phyloP scores from a whole-genome alignment of 2,113 vertebrate species.

The Crotalus tigris region DNA sequence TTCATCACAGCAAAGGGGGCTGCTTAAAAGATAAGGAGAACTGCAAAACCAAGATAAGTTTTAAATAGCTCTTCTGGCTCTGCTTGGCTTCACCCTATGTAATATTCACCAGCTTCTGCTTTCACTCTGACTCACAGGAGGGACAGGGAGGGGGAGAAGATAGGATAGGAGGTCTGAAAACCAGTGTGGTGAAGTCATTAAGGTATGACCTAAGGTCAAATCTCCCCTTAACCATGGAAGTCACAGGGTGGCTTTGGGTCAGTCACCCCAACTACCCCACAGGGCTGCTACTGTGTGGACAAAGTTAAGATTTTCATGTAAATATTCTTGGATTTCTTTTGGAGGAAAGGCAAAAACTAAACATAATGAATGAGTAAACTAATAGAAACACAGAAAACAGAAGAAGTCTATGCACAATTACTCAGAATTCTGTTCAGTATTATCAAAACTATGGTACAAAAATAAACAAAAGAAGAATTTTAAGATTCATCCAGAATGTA shows the following conservation, averaged over 20 bases:
- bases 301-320: background rate
- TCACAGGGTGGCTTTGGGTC: background rate
- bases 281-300: background rate
- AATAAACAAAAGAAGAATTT: background rate
- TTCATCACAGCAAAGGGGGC: constrained; percentile 27
- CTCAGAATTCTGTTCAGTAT: background rate
- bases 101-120: constrained; percentile 70
- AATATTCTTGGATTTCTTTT: background rate
- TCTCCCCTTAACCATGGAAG: background rate
- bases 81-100: constrained; percentile 66
- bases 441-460: background rate
- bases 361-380: background rate
- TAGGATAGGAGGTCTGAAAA: background rate
- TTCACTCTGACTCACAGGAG: constrained; percentile 72
- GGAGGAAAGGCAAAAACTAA: background rate
- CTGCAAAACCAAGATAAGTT: constrained; percentile 65
- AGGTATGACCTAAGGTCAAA: background rate
- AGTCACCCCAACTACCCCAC: background rate
- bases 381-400: background rate
- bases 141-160: background rate
- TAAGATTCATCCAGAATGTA: background rate
- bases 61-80: constrained; percentile 74
- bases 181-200: background rate
- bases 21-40: constrained; percentile 13
- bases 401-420: background rate